These are phyloP conservation scores for Drosophila kokeensis DNA, from an alignment of 2,888 invertebrate species.

Conservation along the genomic window DNA sequence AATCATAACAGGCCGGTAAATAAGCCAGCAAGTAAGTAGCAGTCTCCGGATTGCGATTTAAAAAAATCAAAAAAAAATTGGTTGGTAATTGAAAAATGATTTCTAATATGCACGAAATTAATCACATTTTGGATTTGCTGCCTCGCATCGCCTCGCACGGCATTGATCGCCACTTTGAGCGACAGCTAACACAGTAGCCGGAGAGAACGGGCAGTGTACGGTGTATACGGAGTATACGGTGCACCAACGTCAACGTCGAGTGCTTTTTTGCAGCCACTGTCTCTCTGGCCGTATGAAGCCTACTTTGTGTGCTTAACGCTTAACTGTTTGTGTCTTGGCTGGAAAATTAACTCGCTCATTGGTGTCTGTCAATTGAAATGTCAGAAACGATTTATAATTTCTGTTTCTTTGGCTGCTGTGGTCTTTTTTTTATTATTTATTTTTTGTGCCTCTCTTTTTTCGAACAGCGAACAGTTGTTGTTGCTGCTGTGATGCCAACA, in stretches of 20 bases:
- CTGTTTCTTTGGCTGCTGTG: constrained; percentile 53
- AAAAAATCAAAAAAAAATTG: constrained; percentile 10
- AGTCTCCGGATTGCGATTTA: constrained; percentile 48
- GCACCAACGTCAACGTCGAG: constrained; percentile 39
- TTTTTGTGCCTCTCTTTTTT: background rate
- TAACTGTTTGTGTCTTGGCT: constrained; percentile 52
- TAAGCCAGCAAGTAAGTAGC: constrained; percentile 60
- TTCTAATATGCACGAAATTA: constrained; percentile 81
- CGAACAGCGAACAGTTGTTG: constrained; percentile 35
- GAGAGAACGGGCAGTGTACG: background rate
- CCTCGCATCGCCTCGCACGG: constrained; percentile 27
- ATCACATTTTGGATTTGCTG: constrained; percentile 77
- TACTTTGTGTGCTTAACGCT: constrained; percentile 30
- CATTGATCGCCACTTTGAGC: constrained; percentile 74
- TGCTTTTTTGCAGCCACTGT: constrained; percentile 59
- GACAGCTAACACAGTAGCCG: constrained; percentile 76
- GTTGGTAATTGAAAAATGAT: constrained; percentile 81
- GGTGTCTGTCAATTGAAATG: constrained; percentile 82
- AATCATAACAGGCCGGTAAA: constrained; percentile 69
- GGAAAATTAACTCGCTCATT: constrained; percentile 82
- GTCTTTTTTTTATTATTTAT: constrained; percentile 20
- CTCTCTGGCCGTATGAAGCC: constrained; percentile 11
- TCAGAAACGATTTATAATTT: constrained; percentile 82
- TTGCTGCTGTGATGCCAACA: constrained; percentile 56
- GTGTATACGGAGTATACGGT: background rate